Conservation (phyloP, 2,113 vertebrate genomes). For the Coryphaenoides rupestris region DNA sequence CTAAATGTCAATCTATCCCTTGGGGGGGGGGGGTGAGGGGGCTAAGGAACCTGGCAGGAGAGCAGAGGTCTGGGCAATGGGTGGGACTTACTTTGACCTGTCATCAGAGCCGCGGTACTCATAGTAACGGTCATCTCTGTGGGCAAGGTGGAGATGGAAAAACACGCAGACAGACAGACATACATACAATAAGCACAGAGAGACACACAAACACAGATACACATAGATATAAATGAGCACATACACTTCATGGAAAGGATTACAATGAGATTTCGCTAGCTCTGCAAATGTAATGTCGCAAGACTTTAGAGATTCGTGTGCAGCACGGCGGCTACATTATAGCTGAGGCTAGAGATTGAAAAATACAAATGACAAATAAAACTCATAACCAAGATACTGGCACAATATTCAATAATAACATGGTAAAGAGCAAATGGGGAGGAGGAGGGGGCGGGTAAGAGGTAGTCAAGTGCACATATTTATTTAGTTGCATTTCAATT, state of each 20-base stretch:
- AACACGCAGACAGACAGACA: conserved; percentile 31
- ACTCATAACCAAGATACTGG: too few species aligned
- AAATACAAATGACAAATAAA: too few species aligned
- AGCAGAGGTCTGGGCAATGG: conserved; percentile 32
- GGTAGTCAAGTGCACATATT: too few species aligned
- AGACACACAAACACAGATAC: conserved; percentile 1
- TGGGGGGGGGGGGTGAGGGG: not conserved
- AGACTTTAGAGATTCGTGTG: too few species aligned
- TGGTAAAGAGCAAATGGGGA: too few species aligned
- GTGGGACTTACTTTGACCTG: conserved; percentile 74
- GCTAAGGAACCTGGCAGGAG: conserved; percentile 7
- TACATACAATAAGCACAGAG: not conserved
- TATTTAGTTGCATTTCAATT: too few species aligned
- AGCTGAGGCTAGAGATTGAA: too few species aligned
- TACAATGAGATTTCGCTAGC: too few species aligned
- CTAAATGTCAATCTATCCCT: conserved; percentile 40
- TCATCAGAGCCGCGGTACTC: conserved; percentile 77
- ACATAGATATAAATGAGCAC: conserved; percentile 51
- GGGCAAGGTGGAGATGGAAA: conserved; percentile 59
- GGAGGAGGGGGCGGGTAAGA: too few species aligned
- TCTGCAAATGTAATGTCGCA: too few species aligned
- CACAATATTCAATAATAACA: too few species aligned
- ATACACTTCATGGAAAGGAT: conserved; percentile 14
- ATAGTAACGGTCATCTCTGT: conserved; percentile 79
- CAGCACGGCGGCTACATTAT: too few species aligned